Conservation (phyloP, 1,140 invertebrate genomes). For the Bacillus rossius region DNA sequence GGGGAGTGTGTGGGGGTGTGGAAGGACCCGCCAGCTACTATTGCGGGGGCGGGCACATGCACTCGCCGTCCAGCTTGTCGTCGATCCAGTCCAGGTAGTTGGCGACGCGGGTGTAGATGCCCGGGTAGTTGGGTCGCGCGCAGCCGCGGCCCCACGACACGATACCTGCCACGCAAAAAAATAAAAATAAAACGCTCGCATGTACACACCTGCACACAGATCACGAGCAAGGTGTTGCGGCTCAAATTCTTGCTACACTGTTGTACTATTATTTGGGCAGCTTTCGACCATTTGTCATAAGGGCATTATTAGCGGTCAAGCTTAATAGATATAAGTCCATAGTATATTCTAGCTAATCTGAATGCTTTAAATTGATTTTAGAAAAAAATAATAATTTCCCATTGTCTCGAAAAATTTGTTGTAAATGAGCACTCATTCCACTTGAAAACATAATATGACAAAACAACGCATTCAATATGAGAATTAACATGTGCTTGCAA, state of each 20-base stretch:
- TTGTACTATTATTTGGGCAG: too few relatives aligned
- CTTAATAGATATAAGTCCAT: too few relatives aligned
- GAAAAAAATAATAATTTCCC: too few relatives aligned
- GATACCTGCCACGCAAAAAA: slow-evolving; percentile 45
- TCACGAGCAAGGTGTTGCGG: background rate
- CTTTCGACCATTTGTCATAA: too few relatives aligned
- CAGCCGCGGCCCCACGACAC: slow-evolving; percentile 77
- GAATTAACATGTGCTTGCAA: background rate
- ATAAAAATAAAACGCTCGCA: background rate
- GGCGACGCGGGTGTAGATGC: slow-evolving; percentile 66
- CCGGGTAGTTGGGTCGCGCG: slow-evolving; percentile 64
- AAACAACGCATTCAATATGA: background rate
- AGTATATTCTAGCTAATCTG: too few relatives aligned
- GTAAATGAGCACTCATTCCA: too few relatives aligned
- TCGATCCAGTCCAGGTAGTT: slow-evolving; percentile 64
- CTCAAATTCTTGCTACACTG: background rate
- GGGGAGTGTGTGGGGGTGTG: background rate
- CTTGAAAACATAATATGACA: background rate
- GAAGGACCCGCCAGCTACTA: background rate
- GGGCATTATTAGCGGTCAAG: too few relatives aligned
- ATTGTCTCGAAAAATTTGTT: too few relatives aligned
- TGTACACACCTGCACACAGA: background rate
- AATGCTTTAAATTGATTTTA: too few relatives aligned
- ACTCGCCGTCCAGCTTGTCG: slow-evolving; percentile 46
- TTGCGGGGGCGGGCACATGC: slow-evolving; percentile 42